Evolutionary conservation across 1,140 invertebrate genomes (phyloP).

Genomic region (Brachionus calyciflorus): DNA sequence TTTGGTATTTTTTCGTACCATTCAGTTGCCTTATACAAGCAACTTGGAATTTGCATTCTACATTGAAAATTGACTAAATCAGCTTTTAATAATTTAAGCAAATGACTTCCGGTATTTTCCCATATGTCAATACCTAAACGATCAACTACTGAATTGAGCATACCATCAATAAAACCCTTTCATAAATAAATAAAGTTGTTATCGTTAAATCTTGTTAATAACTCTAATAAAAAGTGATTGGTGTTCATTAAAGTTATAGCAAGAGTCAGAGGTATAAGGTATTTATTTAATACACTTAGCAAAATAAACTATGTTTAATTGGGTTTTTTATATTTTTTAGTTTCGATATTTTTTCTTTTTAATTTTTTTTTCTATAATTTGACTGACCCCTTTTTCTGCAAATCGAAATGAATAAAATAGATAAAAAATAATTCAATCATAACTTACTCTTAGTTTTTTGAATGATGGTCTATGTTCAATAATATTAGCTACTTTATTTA

Average conservation of each 20-base stretch:
- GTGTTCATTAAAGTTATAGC: too few species aligned
- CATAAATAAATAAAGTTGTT: too few species aligned
- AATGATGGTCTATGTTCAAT: constrained; percentile 31
- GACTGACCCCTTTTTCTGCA: too few species aligned
- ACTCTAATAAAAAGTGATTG: too few species aligned
- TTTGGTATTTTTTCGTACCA: background rate
- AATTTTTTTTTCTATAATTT: too few species aligned
- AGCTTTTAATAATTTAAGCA: constrained; percentile 1
- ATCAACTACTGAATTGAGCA: background rate
- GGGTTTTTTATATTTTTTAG: too few species aligned
- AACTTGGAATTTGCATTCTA: constrained; percentile 7
- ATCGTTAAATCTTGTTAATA: too few species aligned
- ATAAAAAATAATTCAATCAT: background rate
- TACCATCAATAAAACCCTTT: constrained; percentile 22
- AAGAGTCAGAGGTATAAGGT: too few species aligned
- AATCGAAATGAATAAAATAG: background rate
- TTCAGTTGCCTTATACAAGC: constrained; percentile 27
- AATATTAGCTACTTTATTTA: constrained; percentile 30
- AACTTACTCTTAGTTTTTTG: constrained; percentile 2
- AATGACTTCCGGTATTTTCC: background rate
- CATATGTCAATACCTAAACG: constrained; percentile 26
- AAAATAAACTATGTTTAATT: too few species aligned
- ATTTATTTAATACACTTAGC: too few species aligned
- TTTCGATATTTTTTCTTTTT: too few species aligned
- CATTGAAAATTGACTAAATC: constrained; percentile 9